Evolutionary conservation across 2,113 vertebrate genomes (phyloP), one percentile per base, ranked within the genome.

Genomic region (Pollimyrus isidori): DNA sequence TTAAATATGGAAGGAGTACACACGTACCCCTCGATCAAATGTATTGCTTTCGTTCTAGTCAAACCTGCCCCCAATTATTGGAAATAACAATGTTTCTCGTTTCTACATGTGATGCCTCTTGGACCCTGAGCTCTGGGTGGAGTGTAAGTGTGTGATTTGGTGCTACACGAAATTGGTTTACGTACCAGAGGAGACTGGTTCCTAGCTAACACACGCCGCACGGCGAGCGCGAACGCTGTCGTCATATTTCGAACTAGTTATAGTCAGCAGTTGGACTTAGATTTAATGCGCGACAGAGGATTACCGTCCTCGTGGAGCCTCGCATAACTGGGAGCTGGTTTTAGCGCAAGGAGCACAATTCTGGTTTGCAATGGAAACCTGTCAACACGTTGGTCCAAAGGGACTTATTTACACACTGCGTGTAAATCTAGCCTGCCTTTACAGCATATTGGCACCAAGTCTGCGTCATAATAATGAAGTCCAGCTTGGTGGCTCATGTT

Each of bases 401-500:
- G 88, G 89, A 83, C 15, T 88, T 91, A 93, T 93, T 93, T 93
- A 93, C 88, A 86, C 89, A 85, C 56, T 93, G 91, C 91, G 30
- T 89, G 82, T 90, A 93, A 92, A 93, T 94, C 93, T 91, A 92
- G 91, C n/a, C 10, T 91, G 89, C 4, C 6, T 80, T 52, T 83
- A 56, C 48, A 89, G 26, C 15, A 42, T 50, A 56, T 49, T 52
- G 50, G 48, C 69, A 50, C 17, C 42, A 21, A 13, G n/a, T 82
- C 30, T 56, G 11, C 7, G 65, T 17, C 35, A 83, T 5, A n/a
- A 9, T 35, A 56, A 26, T 83, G 15, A 53, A 87, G 48, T 17
- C 3, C 15, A 35, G 50, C 21, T 21, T 82, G 39, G 35, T 45
- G 76, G 76, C 13, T 82, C 19, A 19, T 82, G 21, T 45, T 21